Evolutionary conservation across 2,113 vertebrate genomes (phyloP).

Genomic region (Nymphicus hollandicus): DNA sequence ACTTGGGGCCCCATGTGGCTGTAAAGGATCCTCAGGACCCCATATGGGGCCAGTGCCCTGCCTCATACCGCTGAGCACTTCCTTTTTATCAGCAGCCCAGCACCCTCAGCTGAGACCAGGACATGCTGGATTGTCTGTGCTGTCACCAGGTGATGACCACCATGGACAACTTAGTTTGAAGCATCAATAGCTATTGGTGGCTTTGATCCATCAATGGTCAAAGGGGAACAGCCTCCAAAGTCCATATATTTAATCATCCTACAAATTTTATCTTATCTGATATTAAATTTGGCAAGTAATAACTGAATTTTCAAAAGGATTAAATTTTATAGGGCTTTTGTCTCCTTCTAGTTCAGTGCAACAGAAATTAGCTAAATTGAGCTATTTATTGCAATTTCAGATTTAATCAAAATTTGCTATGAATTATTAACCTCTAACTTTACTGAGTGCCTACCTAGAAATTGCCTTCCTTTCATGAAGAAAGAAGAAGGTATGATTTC

Average conservation of each 20-base stretch:
- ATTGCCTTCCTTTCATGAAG: neutral
- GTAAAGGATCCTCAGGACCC: neutral
- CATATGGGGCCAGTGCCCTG: fast-evolving
- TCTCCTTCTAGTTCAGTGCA: neutral
- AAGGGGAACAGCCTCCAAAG: neutral
- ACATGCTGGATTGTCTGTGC: neutral
- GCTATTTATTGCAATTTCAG: neutral
- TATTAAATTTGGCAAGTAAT: neutral
- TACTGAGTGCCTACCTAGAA: neutral
- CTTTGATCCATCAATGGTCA: neutral
- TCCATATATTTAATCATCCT: neutral
- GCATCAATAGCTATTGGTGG: neutral
- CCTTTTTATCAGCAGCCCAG: neutral
- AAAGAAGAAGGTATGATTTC: neutral
- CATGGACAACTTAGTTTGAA: neutral
- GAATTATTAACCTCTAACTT: neutral
- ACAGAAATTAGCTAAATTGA: neutral
- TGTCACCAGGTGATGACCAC: neutral
- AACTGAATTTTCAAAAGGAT: neutral
- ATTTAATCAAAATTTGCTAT: neutral
- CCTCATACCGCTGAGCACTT: too few relatives aligned
- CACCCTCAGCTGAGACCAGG: neutral
- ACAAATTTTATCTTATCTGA: neutral
- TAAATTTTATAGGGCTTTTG: neutral
- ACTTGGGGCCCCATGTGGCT: neutral